Conservation (phyloP, 2,113 vertebrate genomes). For the Aegithalos caudatus region DNA sequence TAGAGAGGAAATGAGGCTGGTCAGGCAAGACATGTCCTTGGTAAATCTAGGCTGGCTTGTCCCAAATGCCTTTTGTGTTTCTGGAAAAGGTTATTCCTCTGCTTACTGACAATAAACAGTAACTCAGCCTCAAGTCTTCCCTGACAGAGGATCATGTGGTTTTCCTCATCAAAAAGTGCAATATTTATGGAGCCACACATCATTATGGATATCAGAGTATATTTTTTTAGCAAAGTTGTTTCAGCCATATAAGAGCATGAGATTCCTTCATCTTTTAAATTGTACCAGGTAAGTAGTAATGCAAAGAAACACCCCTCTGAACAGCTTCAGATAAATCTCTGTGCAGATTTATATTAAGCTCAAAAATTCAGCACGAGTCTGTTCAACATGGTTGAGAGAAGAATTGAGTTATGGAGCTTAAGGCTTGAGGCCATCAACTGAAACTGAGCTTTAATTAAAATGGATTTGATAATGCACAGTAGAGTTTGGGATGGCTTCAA, state of each 20-base stretch:
- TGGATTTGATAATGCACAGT: not conserved
- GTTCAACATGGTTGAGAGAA: constrained; percentile 6
- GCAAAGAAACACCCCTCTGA: not conserved
- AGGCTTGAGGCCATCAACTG: constrained; percentile 34
- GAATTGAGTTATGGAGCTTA: constrained; percentile 39
- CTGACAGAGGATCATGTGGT: not conserved
- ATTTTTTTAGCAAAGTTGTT: not conserved
- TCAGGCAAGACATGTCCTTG: not conserved
- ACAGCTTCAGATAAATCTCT: not conserved
- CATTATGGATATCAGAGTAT: not conserved
- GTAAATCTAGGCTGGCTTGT: not conserved
- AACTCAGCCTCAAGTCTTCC: not conserved
- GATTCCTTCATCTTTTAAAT: not conserved
- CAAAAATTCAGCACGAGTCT: constrained; percentile 10
- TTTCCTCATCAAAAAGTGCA: not conserved
- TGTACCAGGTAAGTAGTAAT: not conserved
- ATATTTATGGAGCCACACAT: not conserved
- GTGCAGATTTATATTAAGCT: constrained; percentile 22
- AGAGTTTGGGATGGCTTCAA: constrained; percentile 3
- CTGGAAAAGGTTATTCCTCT: not conserved
- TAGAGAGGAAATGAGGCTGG: not conserved
- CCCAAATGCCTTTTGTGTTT: not conserved
- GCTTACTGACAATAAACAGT: not conserved
- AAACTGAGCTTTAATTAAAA: constrained; percentile 67
- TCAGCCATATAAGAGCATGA: not conserved